Conservation (phyloP, 2,797 vertebrate species). For the Adelosebastes latens region DNA sequence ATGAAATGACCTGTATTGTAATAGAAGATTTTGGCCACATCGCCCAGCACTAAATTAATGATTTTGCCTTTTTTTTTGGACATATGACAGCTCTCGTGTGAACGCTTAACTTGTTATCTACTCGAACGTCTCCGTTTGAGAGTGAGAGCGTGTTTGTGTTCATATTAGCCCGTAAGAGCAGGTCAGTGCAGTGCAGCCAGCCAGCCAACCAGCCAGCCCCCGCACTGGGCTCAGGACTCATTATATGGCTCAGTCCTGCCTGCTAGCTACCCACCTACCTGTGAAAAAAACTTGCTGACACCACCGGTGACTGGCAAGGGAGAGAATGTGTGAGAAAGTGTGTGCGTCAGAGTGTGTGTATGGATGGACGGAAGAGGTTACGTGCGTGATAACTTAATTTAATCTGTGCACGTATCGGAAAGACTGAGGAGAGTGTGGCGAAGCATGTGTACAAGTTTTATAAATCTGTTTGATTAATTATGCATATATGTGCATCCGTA, state of each 20-base stretch:
- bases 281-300: constrained; percentile 63
- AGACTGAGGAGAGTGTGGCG: not conserved
- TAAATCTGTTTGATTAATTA: constrained; percentile 2
- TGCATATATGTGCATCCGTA: not conserved
- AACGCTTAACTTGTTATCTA: constrained; percentile 18
- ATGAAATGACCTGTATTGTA: no score
- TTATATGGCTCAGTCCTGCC: constrained; percentile 57
- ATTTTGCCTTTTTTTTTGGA: not conserved
- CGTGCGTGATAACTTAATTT: constrained; percentile 19
- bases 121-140: constrained; percentile 15
- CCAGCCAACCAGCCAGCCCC: constrained; percentile 27
- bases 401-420: not conserved
- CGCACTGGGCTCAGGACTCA: constrained; percentile 56
- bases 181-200: constrained; percentile 50
- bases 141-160: constrained; percentile 28
- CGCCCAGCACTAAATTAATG: not conserved
- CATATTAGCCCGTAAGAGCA: constrained; percentile 47
- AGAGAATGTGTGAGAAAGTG: constrained; percentile 46
- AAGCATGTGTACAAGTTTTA: not conserved
- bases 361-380: constrained; percentile 1
- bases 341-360: constrained; percentile 19
- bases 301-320: constrained; percentile 50
- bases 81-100: constrained; percentile 7
- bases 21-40: no score
- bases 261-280: constrained; percentile 65